A percentile compares a stretch with the other conserved stretches of the same genome.
Conservation (phyloP, 2,113 vertebrate genomes). For the Sander vitreus region DNA sequence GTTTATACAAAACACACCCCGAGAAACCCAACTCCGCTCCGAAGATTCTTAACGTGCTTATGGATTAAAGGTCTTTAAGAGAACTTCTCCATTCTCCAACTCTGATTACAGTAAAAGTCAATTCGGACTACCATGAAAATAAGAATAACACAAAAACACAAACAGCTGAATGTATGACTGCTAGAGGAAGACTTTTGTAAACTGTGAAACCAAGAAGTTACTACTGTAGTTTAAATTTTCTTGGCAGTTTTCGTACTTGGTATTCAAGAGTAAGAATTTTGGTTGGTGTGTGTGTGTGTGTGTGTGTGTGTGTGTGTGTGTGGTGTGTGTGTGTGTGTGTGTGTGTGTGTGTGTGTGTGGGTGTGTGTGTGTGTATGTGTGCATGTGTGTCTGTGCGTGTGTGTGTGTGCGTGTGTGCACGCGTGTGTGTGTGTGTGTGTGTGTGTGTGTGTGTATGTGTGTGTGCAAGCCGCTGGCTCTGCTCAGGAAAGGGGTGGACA, state of each 20-base stretch:
- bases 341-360: not conserved
- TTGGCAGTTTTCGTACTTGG: constrained; percentile 29
- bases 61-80: constrained; percentile 56
- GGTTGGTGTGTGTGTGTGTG: constrained; percentile 3
- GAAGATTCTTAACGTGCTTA: constrained; percentile 60
- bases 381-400: constrained; percentile 12
- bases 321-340: constrained; percentile 24
- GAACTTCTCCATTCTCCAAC: constrained; percentile 45
- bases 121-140: constrained; percentile 26
- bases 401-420: not conserved
- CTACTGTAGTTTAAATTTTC: constrained; percentile 25
- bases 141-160: constrained; percentile 34
- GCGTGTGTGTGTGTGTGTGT: constrained; percentile 19
- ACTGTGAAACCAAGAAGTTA: not conserved
- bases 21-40: constrained; percentile 59
- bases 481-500: constrained; percentile 64
- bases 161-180: constrained; percentile 15
- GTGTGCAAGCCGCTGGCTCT: constrained; percentile 44
- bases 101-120: constrained; percentile 60
- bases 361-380: constrained; percentile 21
- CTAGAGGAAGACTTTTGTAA: constrained; percentile 12
- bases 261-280: constrained; percentile 21
- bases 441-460: not conserved
- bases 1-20: constrained; percentile 39
- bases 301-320: not conserved